Evolutionary conservation across 2,888 invertebrate genomes (phyloP), one percentile per base, ranked within the genome.

Genomic region (Carabus problematicus): DNA sequence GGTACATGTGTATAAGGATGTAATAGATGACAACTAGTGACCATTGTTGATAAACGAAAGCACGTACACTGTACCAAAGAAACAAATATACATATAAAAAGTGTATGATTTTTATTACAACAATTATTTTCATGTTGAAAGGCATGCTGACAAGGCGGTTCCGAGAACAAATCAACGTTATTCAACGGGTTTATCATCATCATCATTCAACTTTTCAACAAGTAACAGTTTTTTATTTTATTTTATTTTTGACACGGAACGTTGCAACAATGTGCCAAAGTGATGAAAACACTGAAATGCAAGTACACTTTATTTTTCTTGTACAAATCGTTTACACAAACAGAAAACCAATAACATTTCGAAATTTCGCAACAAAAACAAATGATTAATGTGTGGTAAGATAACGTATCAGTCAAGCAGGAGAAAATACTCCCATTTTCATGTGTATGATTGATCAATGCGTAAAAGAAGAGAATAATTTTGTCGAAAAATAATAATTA

Each of bases 101-200:
- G 60, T 67, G 67, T 67, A 66, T 58, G 56, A 59, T 59, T 60
- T 8, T 29, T 40, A 29, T 56, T 29, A 64, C 39, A 49, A 59
- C 47, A 66, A 42, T 75, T 77, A 76, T 77, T 76, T 75, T 76
- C 76, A 75, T 77, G 76, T 60, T 77, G 75, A 78, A 79, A 79
- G 79, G 79, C 79, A 78, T 77, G 78, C 79, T 78, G 68, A 73
- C 74, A 78, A 79, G 80, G 80, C 80, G 77, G 75, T 76, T 77
- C 74, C 56, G 49, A 52, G 60, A 67, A 60, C 67, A 64, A 64
- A 64, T 55, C 64, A 64, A 64, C 56, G 59, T 67, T 67, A 56
- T 64, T 67, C 60, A 67, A 67, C 67, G 60, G 60, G 49, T 63
- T 64, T 64, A 56, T 45, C 55, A 8, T 45, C 29, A 29, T 29